Base-by-base conservation (phyloP, 2,888 invertebrate species). In the Leucania comma region DNA sequence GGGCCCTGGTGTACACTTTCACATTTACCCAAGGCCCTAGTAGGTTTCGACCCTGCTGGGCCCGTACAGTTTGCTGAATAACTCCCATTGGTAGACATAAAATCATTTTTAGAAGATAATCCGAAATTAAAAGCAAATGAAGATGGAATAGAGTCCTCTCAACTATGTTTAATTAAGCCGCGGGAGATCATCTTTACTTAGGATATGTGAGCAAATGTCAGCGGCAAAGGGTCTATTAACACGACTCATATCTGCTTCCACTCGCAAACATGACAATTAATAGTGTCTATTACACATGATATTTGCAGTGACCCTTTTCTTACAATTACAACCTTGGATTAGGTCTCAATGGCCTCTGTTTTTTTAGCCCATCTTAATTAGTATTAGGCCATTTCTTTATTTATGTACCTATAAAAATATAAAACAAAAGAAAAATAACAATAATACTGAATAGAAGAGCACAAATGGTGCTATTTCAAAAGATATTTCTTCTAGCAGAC, bases 191-290 rank as follows among this genome's bases (percentile, higher is more conserved):
- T 50, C 50, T 56, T 72, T 38, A 22, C 46, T 58, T 53, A 71
- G 46, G 57, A 9, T 29, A 46, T 46, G 22, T 48, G 26, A 24
- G 71, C 51, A 78, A 78, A 70, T 51, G 77, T n/a, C 9, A 35
- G 32, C 20, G 20, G 50, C 50, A 42, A 57, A 51, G 26, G 42
- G 22, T 57, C 50, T 57, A 69, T 57, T 69, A 70, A 46, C 57
- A 29, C 50, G 71, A 35, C 26, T 57, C 50, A 26, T 70, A 72
- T 70, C 72, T 12, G 50, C 42, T 72, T 57, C 50, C 78, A 50
- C 51, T 70, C 35, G 17, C 42, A 57, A 72, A 77, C 50, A 51
- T 57, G 50, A 26, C 26, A 70, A 70, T 77, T 26, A 78, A 57
- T 70, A 51, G 50, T 38, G 66, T 29, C 35, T 42, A 24, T 57